A percentile compares a stretch with the other conserved stretches of the same genome.
Evolutionary conservation across 2,113 vertebrate genomes (phyloP).

Genomic region (Hypocryptadius cinnamomeus): DNA sequence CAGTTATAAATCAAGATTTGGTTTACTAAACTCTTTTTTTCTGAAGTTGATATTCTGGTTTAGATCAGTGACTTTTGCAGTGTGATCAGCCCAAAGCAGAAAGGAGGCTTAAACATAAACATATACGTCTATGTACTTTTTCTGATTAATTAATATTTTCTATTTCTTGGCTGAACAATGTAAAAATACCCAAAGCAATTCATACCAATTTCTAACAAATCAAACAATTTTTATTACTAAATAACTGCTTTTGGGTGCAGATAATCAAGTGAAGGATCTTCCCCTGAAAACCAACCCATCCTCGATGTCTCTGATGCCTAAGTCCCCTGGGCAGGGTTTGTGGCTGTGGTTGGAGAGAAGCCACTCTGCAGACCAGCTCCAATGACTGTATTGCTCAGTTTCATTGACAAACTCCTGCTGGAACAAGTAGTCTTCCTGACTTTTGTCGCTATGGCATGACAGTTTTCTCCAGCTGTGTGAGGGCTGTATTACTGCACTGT

Average conservation of each 20-base stretch:
- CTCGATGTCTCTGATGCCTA: neutral
- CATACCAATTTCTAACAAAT: neutral
- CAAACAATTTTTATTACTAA: neutral
- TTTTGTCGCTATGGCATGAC: neutral
- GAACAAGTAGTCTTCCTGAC: neutral
- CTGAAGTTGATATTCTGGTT: neutral
- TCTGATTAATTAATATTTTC: neutral
- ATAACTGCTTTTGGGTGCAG: neutral
- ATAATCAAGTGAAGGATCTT: neutral
- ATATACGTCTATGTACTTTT: neutral
- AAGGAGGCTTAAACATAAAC: neutral
- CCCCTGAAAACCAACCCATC: neutral
- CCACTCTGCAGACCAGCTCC: fast-evolving
- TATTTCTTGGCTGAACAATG: neutral
- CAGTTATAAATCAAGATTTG: neutral
- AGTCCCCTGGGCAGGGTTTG: neutral
- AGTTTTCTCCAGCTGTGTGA: neutral
- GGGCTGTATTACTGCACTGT: neutral
- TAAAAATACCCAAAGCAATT: neutral
- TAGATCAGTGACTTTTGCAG: neutral
- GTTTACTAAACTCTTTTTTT: neutral
- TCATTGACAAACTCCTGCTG: neutral
- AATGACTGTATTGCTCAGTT: neutral
- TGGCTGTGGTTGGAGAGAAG: neutral
- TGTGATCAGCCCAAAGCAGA: conserved; percentile 6